phyloP scores from a whole-genome alignment of 2,888 invertebrate genomes.

The Macaria liturata region DNA sequence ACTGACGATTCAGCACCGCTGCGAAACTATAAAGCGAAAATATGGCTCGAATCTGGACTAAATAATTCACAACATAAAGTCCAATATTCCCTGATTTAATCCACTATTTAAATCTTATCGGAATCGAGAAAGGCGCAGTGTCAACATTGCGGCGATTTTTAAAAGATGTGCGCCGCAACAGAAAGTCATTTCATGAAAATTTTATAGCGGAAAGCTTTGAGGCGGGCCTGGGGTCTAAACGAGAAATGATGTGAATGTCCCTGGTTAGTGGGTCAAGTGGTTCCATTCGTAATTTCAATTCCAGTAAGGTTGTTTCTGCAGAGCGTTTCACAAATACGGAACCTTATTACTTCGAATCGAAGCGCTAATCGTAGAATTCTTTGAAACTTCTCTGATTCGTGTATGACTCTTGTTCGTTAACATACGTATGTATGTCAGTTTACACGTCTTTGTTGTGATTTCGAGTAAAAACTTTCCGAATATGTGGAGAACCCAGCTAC shows the following conservation, averaged over 20 bases:
- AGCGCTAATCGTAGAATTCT: no score
- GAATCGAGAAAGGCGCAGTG: constrained; percentile 39
- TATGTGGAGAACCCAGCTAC: no score
- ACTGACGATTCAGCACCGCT: constrained; percentile 32
- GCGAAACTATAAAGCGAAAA: constrained; percentile 33
- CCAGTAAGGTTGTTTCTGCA: constrained; percentile 15
- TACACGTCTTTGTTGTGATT: no score
- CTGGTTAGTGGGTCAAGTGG: constrained; percentile 67
- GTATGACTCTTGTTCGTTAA: no score
- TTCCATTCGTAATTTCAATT: constrained; percentile 11
- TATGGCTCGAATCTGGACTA: constrained; percentile 37
- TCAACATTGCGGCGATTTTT: constrained; percentile 54
- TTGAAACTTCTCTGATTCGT: no score
- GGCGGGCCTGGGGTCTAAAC: constrained; percentile 53
- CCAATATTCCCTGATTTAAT: constrained; percentile 31
- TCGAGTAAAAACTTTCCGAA: no score
- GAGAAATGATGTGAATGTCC: constrained; percentile 65
- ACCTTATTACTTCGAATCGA: no score
- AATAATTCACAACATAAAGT: constrained; percentile 39
- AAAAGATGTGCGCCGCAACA: constrained; percentile 49
- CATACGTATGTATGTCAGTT: no score
- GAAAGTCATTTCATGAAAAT: constrained; percentile 60
- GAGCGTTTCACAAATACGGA: no score
- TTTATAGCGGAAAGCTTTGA: constrained; percentile 66
- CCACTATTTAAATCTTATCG: constrained; percentile 37